A percentile compares a stretch with the other conserved stretches of the same genome.
These are phyloP conservation scores for Platerodrilus igneus DNA, from an alignment of 2,888 invertebrate genomes.

Conservation along the genomic window DNA sequence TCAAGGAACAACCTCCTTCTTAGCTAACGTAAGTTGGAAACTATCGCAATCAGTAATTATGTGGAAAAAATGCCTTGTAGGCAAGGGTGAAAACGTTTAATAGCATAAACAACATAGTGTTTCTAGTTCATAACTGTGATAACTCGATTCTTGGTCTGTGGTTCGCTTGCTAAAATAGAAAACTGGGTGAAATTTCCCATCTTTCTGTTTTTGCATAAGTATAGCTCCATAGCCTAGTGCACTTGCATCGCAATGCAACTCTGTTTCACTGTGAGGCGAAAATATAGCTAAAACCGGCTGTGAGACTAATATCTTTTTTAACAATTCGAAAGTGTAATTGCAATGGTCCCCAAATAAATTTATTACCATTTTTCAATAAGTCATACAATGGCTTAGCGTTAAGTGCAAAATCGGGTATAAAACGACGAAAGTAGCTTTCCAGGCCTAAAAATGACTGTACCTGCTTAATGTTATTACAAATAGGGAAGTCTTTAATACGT, in stretches of 20 bases:
- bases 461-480: no score
- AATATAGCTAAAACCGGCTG: not conserved
- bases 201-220: constrained; percentile 30
- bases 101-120: no score
- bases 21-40: constrained; percentile 28
- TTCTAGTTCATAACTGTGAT: constrained; percentile 37
- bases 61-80: no score
- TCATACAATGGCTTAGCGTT: no score
- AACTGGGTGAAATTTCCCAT: constrained; percentile 31
- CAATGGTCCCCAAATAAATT: no score
- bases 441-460: no score
- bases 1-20: constrained; percentile 32
- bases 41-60: constrained; percentile 33
- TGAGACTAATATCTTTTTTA: not conserved
- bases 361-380: no score
- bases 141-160: constrained; percentile 29
- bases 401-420: no score
- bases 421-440: no score
- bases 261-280: not conserved
- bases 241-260: constrained; percentile 2
- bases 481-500: no score
- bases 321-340: no score
- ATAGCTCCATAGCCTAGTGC: constrained; percentile 32
- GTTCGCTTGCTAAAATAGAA: constrained; percentile 37
- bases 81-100: no score